Conservation (phyloP, 1,140 invertebrate species). For the Aphaenogaster rudis region DNA sequence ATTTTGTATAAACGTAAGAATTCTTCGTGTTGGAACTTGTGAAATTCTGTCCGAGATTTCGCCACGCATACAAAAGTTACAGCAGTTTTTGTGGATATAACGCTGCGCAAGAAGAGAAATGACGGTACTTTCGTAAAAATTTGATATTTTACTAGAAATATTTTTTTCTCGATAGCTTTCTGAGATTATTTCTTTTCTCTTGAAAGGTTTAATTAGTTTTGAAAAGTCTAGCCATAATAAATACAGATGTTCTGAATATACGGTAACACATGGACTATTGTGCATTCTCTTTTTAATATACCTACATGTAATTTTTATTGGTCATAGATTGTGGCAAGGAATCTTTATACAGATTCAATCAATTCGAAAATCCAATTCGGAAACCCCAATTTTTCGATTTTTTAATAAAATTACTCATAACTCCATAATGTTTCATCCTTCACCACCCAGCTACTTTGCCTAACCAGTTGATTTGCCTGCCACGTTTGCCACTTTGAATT, state of each 20-base stretch:
- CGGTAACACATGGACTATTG: background rate
- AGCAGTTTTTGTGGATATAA: constrained; percentile 23
- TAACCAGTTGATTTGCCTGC: constrained; percentile 50
- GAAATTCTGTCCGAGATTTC: constrained; percentile 36
- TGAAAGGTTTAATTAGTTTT: constrained; percentile 25
- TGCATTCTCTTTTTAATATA: background rate
- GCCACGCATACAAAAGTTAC: constrained; percentile 43
- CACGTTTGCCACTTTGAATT: constrained; percentile 61
- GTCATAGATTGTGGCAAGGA: background rate
- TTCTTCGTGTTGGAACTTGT: constrained; percentile 28
- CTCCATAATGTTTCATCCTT: background rate
- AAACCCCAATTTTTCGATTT: background rate
- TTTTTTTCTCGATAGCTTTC: background rate
- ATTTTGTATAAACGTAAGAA: constrained; percentile 65
- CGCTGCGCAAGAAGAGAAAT: constrained; percentile 13
- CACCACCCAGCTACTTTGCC: background rate
- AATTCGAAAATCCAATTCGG: background rate
- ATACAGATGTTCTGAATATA: background rate
- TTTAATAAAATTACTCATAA: background rate
- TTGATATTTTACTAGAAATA: constrained; percentile 34
- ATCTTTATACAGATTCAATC: background rate
- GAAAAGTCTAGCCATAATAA: background rate
- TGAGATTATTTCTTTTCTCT: background rate
- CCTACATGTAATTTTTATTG: background rate
- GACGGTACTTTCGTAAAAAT: constrained; percentile 21